Evolutionary conservation across 1,140 invertebrate genomes (phyloP).

Genomic region (Cyclargus thomasi): DNA sequence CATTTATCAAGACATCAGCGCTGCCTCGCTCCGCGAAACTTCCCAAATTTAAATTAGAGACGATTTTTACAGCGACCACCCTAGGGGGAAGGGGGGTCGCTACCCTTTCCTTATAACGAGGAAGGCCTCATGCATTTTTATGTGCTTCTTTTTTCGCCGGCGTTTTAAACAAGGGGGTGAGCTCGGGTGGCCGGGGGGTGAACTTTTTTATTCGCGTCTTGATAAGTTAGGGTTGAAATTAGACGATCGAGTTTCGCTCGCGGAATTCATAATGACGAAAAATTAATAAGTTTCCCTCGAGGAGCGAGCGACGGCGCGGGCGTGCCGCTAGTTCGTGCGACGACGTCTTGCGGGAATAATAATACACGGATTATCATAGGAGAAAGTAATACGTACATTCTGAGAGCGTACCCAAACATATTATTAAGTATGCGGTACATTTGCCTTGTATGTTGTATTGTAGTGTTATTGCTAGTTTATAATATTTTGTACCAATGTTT

Average conservation of each 20-base stretch:
- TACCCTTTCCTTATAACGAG: constrained; percentile 76
- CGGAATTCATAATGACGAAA: constrained; percentile 74
- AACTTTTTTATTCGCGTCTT: constrained; percentile 76
- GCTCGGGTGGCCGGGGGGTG: constrained; percentile 62
- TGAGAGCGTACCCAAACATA: background rate
- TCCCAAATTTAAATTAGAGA: constrained; percentile 76
- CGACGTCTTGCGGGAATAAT: background rate
- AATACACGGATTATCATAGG: background rate
- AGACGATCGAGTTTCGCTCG: constrained; percentile 75
- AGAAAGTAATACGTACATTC: background rate
- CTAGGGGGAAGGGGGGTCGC: constrained; percentile 53
- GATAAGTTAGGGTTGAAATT: constrained; percentile 76
- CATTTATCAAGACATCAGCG: constrained; percentile 75
- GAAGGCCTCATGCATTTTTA: constrained; percentile 77
- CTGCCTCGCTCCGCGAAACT: constrained; percentile 69
- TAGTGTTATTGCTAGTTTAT: no score
- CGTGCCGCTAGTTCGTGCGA: constrained; percentile 27
- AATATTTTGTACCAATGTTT: no score
- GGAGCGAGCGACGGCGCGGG: constrained; percentile 53
- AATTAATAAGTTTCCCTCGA: constrained; percentile 74
- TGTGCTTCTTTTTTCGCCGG: constrained; percentile 76
- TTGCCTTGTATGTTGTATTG: no score
- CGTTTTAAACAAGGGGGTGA: constrained; percentile 76
- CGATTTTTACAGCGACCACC: constrained; percentile 74
- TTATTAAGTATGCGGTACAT: no score